Evolutionary conservation across 2,888 invertebrate species (phyloP).

Genomic region (Brachyptera putata): DNA sequence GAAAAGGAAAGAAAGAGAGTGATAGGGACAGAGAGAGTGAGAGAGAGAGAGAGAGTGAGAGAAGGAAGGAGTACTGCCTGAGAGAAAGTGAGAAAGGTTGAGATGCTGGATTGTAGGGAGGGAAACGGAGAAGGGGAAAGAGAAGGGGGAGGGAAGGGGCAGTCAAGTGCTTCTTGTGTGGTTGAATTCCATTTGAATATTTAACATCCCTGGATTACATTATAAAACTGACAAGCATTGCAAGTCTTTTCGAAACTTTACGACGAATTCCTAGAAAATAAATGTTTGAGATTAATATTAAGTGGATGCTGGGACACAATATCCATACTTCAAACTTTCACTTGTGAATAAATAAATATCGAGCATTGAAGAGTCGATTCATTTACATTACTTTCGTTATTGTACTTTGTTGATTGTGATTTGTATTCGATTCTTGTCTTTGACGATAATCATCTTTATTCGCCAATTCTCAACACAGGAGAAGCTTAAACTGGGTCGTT

Average conservation of each 20-base stretch:
- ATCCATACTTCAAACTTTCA: neutral
- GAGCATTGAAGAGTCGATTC: too few species aligned
- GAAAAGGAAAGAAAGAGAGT: neutral
- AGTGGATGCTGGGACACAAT: neutral
- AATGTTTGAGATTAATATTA: constrained; percentile 5
- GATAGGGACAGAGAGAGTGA: neutral
- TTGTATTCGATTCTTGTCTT: too few species aligned
- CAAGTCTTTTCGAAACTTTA: constrained; percentile 5
- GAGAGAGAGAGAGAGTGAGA: neutral
- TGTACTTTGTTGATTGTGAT: too few species aligned
- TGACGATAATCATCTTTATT: too few species aligned
- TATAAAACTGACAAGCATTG: constrained; percentile 11
- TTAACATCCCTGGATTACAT: neutral
- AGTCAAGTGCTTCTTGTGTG: constrained; percentile 1
- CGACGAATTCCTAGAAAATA: neutral
- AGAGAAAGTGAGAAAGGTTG: too few species aligned
- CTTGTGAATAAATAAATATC: too few species aligned
- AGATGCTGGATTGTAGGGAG: too few species aligned
- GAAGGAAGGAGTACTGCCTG: too few species aligned
- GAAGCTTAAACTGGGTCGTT: too few species aligned
- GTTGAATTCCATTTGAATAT: constrained; percentile 10
- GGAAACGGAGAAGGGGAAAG: neutral
- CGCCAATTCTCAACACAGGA: too few species aligned
- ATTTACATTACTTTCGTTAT: too few species aligned
- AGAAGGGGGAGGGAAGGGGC: neutral